These are phyloP conservation scores for Drosophila quadrilineata DNA, from an alignment of 1,140 invertebrate genomes.

Conservation along the genomic window DNA sequence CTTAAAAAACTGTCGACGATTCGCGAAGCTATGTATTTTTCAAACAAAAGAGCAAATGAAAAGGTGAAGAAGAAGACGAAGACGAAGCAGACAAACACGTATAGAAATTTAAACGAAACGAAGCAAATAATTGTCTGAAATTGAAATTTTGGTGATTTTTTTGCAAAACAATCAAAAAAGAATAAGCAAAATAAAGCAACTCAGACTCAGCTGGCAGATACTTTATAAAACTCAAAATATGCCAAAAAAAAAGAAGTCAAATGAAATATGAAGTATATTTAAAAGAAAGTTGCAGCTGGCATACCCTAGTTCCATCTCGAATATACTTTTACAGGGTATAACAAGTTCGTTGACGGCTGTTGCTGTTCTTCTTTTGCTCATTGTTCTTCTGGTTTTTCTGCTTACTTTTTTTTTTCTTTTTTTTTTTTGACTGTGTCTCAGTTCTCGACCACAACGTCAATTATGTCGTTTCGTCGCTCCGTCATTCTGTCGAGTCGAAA, in stretches of 20 bases:
- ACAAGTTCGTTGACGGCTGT: constrained; percentile 25
- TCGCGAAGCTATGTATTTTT: too few relatives aligned
- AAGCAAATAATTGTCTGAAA: constrained; percentile 55
- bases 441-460: neutral
- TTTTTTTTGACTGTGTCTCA: constrained; percentile 3
- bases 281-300: neutral
- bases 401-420: too few relatives aligned
- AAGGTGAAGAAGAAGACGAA: too few relatives aligned
- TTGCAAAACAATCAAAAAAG: constrained; percentile 21
- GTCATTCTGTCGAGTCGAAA: constrained; percentile 13
- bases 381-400: too few relatives aligned
- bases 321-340: neutral
- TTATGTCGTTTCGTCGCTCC: neutral
- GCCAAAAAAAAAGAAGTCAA: too few relatives aligned
- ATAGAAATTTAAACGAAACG: constrained; percentile 22
- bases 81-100: constrained; percentile 11
- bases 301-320: neutral
- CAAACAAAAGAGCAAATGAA: too few relatives aligned
- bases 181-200: constrained; percentile 22
- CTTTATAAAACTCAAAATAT: too few relatives aligned
- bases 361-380: too few relatives aligned
- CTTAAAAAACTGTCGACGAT: too few relatives aligned
- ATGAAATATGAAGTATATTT: neutral
- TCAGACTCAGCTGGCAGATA: neutral
- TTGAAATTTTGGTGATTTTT: constrained; percentile 30